Conservation (phyloP, 2,888 invertebrate species). For the Neoitamus cyanurus region DNA sequence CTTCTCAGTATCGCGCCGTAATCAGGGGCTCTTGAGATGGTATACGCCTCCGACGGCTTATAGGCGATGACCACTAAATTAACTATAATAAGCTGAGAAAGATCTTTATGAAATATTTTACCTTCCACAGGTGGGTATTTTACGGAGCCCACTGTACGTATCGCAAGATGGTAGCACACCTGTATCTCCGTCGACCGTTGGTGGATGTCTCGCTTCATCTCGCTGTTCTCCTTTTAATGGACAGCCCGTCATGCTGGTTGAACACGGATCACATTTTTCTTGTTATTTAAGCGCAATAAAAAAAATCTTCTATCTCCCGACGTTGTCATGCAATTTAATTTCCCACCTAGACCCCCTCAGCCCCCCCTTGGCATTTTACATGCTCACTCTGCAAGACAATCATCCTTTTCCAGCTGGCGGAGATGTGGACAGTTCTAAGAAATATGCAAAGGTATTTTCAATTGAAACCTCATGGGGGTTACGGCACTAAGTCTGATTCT, state of each 20-base stretch:
- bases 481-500: not conserved
- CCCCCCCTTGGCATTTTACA: not conserved
- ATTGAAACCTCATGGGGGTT: not conserved
- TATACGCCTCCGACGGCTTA: not conserved
- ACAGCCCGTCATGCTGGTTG: slow-evolving; percentile 45
- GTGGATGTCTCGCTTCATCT: slow-evolving; percentile 35
- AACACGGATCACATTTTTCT: slow-evolving; percentile 47
- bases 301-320: not conserved
- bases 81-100: not conserved
- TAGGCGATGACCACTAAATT: not conserved
- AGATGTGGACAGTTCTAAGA: not conserved
- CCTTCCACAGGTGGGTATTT: not conserved
- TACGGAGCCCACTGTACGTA: not conserved
- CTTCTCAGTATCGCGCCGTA: not conserved
- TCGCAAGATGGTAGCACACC: slow-evolving; percentile 17
- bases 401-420: not conserved
- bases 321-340: slow-evolving; percentile 5
- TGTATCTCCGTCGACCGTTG: slow-evolving; percentile 30
- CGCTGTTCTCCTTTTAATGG: slow-evolving; percentile 41
- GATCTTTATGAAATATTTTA: not conserved
- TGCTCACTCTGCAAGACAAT: not conserved
- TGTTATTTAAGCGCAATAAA: slow-evolving; percentile 31
- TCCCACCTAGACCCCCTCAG: not conserved
- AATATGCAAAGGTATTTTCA: not conserved
- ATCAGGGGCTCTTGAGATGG: not conserved